Conservation (phyloP, 2,797 vertebrate genomes). For the Enteromius viviparus region DNA sequence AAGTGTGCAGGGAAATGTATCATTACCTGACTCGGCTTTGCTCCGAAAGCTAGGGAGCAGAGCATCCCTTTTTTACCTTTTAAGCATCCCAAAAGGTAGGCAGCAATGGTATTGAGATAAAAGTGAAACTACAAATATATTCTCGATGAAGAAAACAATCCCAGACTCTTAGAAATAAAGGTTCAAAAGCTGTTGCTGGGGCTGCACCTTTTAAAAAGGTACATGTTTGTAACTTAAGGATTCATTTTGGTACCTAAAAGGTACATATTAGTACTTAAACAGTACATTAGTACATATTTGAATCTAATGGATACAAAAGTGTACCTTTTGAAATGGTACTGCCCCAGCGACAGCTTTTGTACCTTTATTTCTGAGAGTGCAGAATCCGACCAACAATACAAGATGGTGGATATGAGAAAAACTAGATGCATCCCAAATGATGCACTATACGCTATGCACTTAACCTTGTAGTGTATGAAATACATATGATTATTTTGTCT, state of each 20-base stretch:
- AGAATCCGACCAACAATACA: background rate
- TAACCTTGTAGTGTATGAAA: background rate
- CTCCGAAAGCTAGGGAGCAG: background rate
- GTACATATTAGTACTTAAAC: too few species aligned
- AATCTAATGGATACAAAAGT: too few species aligned
- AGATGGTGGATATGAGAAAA: background rate
- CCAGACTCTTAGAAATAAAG: too few species aligned
- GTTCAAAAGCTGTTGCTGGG: too few species aligned
- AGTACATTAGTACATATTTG: too few species aligned
- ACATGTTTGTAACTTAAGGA: too few species aligned
- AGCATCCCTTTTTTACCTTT: background rate
- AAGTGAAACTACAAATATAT: too few species aligned
- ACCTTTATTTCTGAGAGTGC: too few species aligned
- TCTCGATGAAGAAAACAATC: background rate
- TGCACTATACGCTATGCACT: background rate
- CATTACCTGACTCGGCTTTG: background rate
- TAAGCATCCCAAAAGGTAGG: background rate
- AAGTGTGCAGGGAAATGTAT: background rate
- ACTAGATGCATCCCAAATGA: background rate
- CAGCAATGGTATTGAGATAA: background rate
- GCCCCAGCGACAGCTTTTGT: too few species aligned
- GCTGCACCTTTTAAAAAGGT: too few species aligned
- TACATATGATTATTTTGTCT: background rate
- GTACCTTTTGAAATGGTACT: too few species aligned
- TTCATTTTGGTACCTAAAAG: too few species aligned